Evolutionary conservation across 2,797 vertebrate species (phyloP), one percentile per base, ranked within the genome.

Genomic region (Adrianichthys oophorus): DNA sequence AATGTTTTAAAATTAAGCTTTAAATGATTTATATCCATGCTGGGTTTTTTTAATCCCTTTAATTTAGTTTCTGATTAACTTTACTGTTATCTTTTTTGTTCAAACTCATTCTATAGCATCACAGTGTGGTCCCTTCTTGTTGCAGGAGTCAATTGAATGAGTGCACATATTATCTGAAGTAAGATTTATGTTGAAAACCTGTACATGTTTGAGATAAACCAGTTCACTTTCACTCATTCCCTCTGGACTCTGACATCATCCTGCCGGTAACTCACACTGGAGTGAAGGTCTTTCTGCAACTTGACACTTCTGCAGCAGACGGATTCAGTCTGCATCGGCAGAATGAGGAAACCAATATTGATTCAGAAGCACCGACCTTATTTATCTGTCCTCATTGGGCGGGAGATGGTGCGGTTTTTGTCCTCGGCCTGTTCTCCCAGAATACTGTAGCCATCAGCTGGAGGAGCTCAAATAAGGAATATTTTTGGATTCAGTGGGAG

Each of bases 261-360:
- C 23, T 62, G 14, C 52, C 52, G 52, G 66, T 74, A 71, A 79
- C 37, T 74, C 59, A 56, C 52, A 56, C 15, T 57, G 59, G 40
- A 48, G 41, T 56, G 12, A 75, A 72, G 65, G 59, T 60, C 61
- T 66, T 70, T 64, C 66, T 65, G 68, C 37, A 49, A 37, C 51
- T 50, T 46, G n/a, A 48, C 7, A 48, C 51, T 43, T 41, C 10
- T 7, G 8, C 50, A 21, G 52, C 21, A 6, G 15, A 69, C 62
- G 57, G 65, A 71, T 53, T 71, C 67, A 68, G 65, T 54, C 53
- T 62, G 59, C 59, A 58, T 62, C 61, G 67, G 68, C 43, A 76
- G 48, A 52, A 47, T 1, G 14, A 59, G 51, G 37, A 37, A n/a
- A 5, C 60, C 59, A 49, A 50, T 81, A 83, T 85, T 80, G 74